Percentiles rank a stretch among this genome's conserved stretches.
Conservation (phyloP, 2,888 invertebrate species). For the Thalpophila matura region DNA sequence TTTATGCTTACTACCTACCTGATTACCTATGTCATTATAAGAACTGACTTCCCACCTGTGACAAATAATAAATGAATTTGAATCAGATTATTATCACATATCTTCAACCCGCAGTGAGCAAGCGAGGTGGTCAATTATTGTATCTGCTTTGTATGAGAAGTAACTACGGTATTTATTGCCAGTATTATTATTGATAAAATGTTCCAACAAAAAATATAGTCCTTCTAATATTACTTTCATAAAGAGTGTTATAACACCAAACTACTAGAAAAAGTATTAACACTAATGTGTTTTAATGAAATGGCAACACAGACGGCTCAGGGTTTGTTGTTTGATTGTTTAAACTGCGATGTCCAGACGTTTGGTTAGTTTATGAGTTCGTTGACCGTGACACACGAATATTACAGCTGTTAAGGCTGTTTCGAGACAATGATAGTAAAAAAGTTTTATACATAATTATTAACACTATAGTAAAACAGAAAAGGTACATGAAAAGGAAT, state of each 20-base stretch:
- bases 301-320: neutral
- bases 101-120: too few species aligned
- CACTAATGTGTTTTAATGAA: slow-evolving; percentile 9
- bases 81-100: too few species aligned
- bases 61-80: too few species aligned
- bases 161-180: too few species aligned
- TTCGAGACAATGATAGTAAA: slow-evolving; percentile 16
- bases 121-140: too few species aligned
- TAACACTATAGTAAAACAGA: slow-evolving; percentile 9
- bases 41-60: too few species aligned
- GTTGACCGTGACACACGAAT: slow-evolving; percentile 9
- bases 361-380: slow-evolving; percentile 29
- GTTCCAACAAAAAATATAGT: neutral
- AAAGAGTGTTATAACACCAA: too few species aligned
- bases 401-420: slow-evolving; percentile 10
- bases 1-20: too few species aligned
- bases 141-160: too few species aligned
- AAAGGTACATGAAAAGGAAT: too few species aligned
- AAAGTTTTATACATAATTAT: slow-evolving; percentile 10
- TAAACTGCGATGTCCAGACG: slow-evolving; percentile 11
- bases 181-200: too few species aligned
- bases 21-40: too few species aligned
- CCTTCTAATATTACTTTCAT: neutral
- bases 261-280: slow-evolving; percentile 19
- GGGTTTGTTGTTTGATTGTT: slow-evolving; percentile 13